Percentiles rank a stretch among this genome's conserved stretches.
phyloP scores from a whole-genome alignment of 2,797 vertebrate genomes.

The Syndactyla subalaris region DNA sequence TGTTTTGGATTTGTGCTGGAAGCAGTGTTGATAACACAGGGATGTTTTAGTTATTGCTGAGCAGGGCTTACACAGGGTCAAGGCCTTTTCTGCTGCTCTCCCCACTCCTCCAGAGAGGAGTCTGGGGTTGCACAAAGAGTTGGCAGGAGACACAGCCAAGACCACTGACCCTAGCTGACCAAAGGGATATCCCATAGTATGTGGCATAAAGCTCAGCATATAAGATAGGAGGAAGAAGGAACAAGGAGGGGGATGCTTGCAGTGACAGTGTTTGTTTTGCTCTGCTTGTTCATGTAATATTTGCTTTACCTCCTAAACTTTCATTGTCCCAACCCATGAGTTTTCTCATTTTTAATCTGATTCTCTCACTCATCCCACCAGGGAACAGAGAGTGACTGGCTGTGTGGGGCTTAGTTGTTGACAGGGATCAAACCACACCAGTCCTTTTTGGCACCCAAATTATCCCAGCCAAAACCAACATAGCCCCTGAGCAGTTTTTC shows the following conservation, averaged over 20 bases:
- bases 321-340: not conserved
- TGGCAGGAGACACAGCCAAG: not conserved
- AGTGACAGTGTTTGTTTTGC: fast-evolving
- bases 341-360: not conserved
- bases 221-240: not conserved
- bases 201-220: not conserved
- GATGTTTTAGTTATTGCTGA: not conserved
- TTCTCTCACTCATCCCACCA: not conserved
- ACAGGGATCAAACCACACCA: not conserved
- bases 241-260: not conserved
- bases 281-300: not conserved
- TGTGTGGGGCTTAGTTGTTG: not conserved
- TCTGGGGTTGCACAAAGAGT: not conserved
- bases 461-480: not conserved
- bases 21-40: not conserved
- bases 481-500: not conserved
- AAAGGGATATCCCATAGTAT: not conserved
- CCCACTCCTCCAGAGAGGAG: not conserved
- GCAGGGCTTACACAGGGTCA: not conserved
- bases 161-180: not conserved
- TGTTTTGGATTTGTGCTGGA: not conserved
- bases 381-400: fast-evolving
- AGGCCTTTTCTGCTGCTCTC: not conserved
- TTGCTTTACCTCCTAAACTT: not conserved
- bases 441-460: not conserved